These are phyloP conservation scores for Python bivittatus DNA, from an alignment of 2,113 vertebrate genomes.

Conservation along the genomic window DNA sequence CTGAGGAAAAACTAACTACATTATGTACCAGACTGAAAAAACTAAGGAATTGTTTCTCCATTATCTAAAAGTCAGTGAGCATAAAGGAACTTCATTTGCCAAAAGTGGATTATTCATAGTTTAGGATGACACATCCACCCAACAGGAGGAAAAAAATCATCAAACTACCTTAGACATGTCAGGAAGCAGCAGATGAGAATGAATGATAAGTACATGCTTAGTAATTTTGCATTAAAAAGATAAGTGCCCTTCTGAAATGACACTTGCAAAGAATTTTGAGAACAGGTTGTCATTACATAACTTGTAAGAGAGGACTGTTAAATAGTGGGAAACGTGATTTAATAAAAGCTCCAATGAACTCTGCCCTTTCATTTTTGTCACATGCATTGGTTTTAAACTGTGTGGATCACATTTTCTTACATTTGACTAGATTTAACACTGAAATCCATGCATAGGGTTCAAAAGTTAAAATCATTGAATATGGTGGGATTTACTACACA, in stretches of 20 bases:
- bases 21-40: background rate
- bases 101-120: background rate
- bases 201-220: background rate
- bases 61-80: background rate
- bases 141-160: background rate
- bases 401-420: background rate
- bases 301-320: background rate
- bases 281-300: accelerated
- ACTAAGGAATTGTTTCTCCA: background rate
- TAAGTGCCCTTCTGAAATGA: background rate
- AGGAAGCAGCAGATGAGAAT: conserved; percentile 4
- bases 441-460: background rate
- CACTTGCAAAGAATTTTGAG: background rate
- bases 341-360: background rate
- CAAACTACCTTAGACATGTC: background rate
- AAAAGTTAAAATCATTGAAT: background rate
- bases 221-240: background rate
- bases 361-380: background rate
- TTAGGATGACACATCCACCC: background rate
- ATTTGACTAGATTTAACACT: background rate
- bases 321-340: background rate
- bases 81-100: background rate
- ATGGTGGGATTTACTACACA: background rate
- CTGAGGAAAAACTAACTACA: background rate
- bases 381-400: background rate